Base-by-base conservation (phyloP, 2,113 vertebrate genomes). In the Panthera leo region DNA sequence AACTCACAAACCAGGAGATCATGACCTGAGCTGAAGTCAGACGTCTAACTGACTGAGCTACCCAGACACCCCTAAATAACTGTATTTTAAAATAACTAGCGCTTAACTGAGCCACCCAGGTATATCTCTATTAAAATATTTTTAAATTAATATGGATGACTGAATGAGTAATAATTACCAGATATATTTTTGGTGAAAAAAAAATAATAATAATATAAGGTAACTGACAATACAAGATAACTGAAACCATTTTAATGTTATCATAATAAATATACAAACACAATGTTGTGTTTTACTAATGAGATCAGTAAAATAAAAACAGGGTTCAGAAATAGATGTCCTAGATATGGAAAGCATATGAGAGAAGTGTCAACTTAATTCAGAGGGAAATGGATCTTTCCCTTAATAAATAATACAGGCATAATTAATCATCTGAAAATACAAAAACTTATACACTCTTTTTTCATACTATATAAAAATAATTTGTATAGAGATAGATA, bases 401-500 rank as follows among this genome's bases (percentile, higher is more conserved):
- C 34, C 91, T 79, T 85, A 96, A 98, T 96, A 36, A 89, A 71
- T 61, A 23, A 53, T 75, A 78, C 0, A 93, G 16, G 9, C 27
- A 89, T 63, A 89, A 85, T 83, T 75, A 58, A 79, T 68, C n/a
- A 93, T 91, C 15, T 94, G 70, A 89, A 96, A 96, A 42, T 91
- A 61, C 5, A 87, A 89, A 95, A 90, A 42, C 2, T 5, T 70
- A 75, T 36, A 39, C 0, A 55, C 2, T 21, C 23, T 94, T 7
- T 55, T 75, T 75, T 97, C 23, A 61, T 80, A 31, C 19, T 12
- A 91, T 70, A 68, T 65, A 68, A 82, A 93, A 89, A 82, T 85
- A 63, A n/a, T 92, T 80, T 9, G 42, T 45, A 61, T 8, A 42
- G 21, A 85, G 5, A 48, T 70, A 89, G 55, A 94, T 91, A 75